phyloP scores from a whole-genome alignment of 2,888 invertebrate genomes.

The Lasius platythorax region DNA sequence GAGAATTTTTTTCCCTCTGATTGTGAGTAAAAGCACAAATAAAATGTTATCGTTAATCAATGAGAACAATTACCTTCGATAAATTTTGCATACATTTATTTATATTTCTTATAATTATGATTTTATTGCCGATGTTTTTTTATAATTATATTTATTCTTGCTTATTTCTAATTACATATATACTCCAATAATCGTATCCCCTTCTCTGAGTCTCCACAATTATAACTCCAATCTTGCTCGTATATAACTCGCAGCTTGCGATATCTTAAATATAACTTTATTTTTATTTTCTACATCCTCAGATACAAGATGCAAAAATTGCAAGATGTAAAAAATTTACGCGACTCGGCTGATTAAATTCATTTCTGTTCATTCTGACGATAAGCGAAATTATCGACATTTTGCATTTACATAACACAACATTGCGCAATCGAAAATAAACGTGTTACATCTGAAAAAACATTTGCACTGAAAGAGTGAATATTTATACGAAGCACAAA shows the following conservation, averaged over 20 bases:
- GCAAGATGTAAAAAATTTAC: neutral
- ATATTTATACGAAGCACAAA: neutral
- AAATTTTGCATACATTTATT: neutral
- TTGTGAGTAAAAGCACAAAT: neutral
- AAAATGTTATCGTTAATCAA: neutral
- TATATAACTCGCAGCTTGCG: neutral
- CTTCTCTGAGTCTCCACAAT: neutral
- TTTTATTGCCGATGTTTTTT: neutral
- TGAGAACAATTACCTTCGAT: neutral
- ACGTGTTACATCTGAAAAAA: conserved; percentile 26
- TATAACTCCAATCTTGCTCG: neutral
- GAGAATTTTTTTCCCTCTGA: neutral
- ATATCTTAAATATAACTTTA: neutral
- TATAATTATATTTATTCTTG: neutral
- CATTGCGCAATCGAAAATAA: conserved; percentile 39
- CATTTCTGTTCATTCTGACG: neutral
- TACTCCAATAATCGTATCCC: neutral
- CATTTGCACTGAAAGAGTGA: neutral
- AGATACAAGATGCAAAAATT: conserved; percentile 9
- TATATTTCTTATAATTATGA: neutral
- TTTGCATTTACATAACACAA: conserved; percentile 35
- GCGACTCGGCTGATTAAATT: neutral
- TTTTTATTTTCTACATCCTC: conserved; percentile 1
- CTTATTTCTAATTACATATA: neutral
- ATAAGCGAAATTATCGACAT: conserved; percentile 51